Percentiles rank a stretch among this genome's conserved stretches.
Conservation (phyloP, 1,140 invertebrate species). For the Atta cephalotes region DNA sequence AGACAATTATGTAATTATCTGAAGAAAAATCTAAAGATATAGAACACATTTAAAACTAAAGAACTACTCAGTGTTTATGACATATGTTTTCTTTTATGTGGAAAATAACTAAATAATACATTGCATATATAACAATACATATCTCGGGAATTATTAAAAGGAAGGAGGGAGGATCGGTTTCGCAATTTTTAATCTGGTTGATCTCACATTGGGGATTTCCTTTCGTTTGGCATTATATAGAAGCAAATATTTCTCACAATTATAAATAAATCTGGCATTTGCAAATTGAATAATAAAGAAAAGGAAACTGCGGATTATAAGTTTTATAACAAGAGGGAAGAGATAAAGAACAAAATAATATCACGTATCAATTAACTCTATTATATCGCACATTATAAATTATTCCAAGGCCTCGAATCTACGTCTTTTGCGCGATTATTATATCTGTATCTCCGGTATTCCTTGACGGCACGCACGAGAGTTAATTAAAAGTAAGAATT, state of each 20-base stretch:
- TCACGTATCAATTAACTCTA: constrained; percentile 47
- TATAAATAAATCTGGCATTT: constrained; percentile 25
- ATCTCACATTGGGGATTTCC: neutral
- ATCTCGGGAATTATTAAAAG: neutral
- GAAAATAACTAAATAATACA: neutral
- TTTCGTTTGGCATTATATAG: neutral
- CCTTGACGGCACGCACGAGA: neutral
- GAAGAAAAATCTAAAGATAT: neutral
- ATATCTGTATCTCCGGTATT: constrained; percentile 1
- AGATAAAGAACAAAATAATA: constrained; percentile 8
- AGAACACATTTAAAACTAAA: neutral
- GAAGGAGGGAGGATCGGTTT: neutral
- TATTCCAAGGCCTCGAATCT: constrained; percentile 52
- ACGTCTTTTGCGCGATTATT: neutral
- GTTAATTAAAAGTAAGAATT: constrained; percentile 47
- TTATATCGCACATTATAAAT: constrained; percentile 49
- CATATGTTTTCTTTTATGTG: neutral
- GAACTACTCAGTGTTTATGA: neutral
- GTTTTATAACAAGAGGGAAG: neutral
- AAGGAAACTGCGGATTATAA: neutral
- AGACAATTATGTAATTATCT: neutral
- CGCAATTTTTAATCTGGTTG: constrained; percentile 13
- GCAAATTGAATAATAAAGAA: constrained; percentile 31
- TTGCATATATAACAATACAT: neutral
- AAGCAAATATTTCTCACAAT: constrained; percentile 5